Percentiles rank a stretch among this genome's conserved stretches.
Conservation (phyloP, 2,888 invertebrate species). For the Plagiodera versicolora region DNA sequence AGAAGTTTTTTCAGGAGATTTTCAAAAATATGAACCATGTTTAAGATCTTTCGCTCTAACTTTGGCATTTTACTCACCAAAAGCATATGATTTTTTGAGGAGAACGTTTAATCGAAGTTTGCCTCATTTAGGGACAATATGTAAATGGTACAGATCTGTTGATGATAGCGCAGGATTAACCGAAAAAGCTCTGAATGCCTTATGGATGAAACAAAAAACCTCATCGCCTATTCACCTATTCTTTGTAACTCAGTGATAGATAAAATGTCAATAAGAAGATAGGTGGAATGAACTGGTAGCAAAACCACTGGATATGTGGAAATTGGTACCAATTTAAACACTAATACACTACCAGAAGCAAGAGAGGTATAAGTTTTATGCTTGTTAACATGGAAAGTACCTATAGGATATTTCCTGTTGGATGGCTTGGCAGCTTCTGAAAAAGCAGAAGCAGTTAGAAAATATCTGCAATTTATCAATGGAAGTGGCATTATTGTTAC, state of each 20-base stretch:
- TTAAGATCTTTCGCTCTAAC: constrained; percentile 19
- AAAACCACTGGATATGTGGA: constrained; percentile 31
- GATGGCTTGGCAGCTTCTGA: constrained; percentile 25
- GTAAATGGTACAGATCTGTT: constrained; percentile 22
- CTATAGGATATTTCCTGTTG: constrained; percentile 34
- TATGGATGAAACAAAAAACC: constrained; percentile 21
- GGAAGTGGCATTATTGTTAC: constrained; percentile 27
- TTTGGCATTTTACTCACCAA: constrained; percentile 25
- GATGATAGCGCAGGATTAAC: constrained; percentile 21
- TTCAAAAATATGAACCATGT: too few relatives aligned
- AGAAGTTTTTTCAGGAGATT: too few relatives aligned
- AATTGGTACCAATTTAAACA: constrained; percentile 26
- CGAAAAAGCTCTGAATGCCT: constrained; percentile 30
- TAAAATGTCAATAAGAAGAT: constrained; percentile 36
- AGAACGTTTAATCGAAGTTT: constrained; percentile 18
- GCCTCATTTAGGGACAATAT: constrained; percentile 22
- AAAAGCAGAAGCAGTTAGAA: constrained; percentile 24
- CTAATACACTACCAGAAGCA: constrained; percentile 35
- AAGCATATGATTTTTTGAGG: constrained; percentile 23
- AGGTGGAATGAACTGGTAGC: constrained; percentile 28
- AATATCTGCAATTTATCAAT: constrained; percentile 24
- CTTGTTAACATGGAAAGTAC: constrained; percentile 34
- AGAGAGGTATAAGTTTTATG: constrained; percentile 32
- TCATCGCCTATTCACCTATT: constrained; percentile 9
- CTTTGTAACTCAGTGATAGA: constrained; percentile 38